Base-by-base conservation (phyloP, 2,888 invertebrate genomes). In the Eulithis prunata region DNA sequence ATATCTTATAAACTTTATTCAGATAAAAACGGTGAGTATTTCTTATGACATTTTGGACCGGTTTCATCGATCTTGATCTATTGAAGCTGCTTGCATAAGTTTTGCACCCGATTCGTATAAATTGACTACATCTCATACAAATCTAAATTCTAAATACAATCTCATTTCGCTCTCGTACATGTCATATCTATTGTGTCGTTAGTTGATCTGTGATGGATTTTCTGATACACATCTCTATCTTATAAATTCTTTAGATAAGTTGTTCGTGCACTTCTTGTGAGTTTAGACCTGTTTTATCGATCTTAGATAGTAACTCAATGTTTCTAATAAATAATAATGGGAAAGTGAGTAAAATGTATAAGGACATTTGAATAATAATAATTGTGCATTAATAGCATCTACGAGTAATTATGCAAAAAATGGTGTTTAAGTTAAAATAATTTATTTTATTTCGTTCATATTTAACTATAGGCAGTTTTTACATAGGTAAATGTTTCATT, bases 181-280 rank as follows among this genome's bases (percentile, higher is more conserved):
- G 47, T 47, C 47, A 47, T 47, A 47, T 47, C 14, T 47, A 47
- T 8, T 21, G 21, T 21, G 21, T 49, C 11, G 8, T 38, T 57
- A 36, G 46, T 51, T 41, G 4, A 54, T 54, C 41, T 41, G 10
- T 54, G 54, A 41, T 11, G 6, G 8, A 3, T 41, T 54, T 14
- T 14, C 41, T 41, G 41, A 11, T 38, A 57, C 14, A 49, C 11
- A 11, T 12, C 38, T 11, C 10, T 21, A 51, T 58, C 21, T 14
- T 41, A 13, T 12, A 56, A 58, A 64, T 64, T 64, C 64, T 13
- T 47, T 10, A 60, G 60, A 56, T 57, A 57, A 60, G 46, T 41
- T 28, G 14, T 21, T 8, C 12, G 53, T 43, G 51, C 13, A 47
- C 55, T 41, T 56, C 28, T 53, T 53, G 54, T 13, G 10, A 46